Evolutionary conservation across 53 echinoderm and acorn worm genomes (phyloP).

Genomic region (Luidia sarsii): DNA sequence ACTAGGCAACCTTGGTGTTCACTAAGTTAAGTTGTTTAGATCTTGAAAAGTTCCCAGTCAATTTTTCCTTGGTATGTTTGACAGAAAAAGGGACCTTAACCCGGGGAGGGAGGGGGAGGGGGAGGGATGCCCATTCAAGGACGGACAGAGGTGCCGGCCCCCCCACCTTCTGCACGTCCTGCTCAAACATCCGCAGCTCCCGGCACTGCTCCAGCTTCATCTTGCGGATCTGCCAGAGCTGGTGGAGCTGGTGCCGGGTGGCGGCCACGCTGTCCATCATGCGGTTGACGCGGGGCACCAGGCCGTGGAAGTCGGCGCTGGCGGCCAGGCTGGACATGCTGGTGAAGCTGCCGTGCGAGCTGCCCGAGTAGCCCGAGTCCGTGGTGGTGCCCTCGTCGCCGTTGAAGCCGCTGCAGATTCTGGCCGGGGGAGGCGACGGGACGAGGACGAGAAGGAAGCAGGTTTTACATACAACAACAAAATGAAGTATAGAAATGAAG

Average conservation of each 20-base stretch:
- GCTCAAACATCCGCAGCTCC: slow-evolving; percentile 89
- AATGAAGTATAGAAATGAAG: too few relatives aligned
- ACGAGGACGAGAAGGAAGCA: too few relatives aligned
- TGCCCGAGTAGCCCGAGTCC: slow-evolving; percentile 90
- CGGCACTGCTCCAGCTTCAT: slow-evolving; percentile 90
- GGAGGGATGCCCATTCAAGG: too few relatives aligned
- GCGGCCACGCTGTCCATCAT: slow-evolving; percentile 85
- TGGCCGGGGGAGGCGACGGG: too few relatives aligned
- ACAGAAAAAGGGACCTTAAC: too few relatives aligned
- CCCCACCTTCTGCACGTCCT: slow-evolving; percentile 89
- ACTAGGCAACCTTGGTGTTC: too few relatives aligned
- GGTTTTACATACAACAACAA: too few relatives aligned
- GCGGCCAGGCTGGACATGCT: slow-evolving; percentile 79
- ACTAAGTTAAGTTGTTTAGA: too few relatives aligned
- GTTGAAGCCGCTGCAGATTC: slow-evolving; percentile 84
- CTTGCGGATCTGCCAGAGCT: slow-evolving; percentile 91
- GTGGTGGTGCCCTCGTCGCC: slow-evolving; percentile 76
- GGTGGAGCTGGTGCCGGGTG: slow-evolving; percentile 82
- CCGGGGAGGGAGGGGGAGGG: too few relatives aligned
- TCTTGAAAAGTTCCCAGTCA: too few relatives aligned
- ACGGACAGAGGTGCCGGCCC: too few relatives aligned
- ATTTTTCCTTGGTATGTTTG: too few relatives aligned
- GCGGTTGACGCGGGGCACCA: slow-evolving; percentile 82
- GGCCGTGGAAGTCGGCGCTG: slow-evolving; percentile 92
- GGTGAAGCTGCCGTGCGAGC: slow-evolving; percentile 87